A percentile compares a stretch with the other conserved stretches of the same genome.
phyloP scores from a whole-genome alignment of 1,140 invertebrate species.

The Camponotus floridanus region DNA sequence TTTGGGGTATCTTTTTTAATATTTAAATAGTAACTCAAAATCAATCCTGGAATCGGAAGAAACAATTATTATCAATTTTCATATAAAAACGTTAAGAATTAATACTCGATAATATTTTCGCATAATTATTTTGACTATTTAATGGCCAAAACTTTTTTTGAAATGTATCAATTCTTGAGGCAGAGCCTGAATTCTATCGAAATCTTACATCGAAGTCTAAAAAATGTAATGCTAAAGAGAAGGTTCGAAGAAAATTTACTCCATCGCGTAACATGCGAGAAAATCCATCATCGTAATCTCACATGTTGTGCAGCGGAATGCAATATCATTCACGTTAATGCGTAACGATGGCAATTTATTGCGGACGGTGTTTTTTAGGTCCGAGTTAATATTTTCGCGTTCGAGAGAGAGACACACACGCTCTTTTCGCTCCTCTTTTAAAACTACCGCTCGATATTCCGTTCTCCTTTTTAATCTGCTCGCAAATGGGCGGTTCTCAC shows the following conservation, averaged over 20 bases:
- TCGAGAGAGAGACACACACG: not conserved
- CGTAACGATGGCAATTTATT: constrained; percentile 34
- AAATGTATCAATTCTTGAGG: not conserved
- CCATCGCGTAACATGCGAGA: not conserved
- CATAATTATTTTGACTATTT: too few relatives aligned
- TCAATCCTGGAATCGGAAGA: too few relatives aligned
- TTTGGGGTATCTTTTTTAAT: too few relatives aligned
- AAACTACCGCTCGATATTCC: constrained; percentile 17
- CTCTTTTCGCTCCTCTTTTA: not conserved
- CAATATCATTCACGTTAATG: not conserved
- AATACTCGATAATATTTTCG: too few relatives aligned
- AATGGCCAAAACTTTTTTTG: not conserved
- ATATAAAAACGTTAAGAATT: not conserved
- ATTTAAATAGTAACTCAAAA: too few relatives aligned
- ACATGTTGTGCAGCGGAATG: not conserved
- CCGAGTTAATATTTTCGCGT: constrained; percentile 39
- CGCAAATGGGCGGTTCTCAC: constrained; percentile 2
- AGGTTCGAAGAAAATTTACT: not conserved
- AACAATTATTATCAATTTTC: not conserved
- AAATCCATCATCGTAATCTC: not conserved
- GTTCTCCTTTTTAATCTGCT: constrained; percentile 54
- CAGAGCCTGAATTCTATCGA: not conserved
- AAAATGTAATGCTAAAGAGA: not conserved
- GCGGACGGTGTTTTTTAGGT: not conserved
- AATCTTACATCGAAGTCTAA: not conserved